Evolutionary conservation across 2,113 vertebrate species (phyloP).

Genomic region (Limanda limanda): DNA sequence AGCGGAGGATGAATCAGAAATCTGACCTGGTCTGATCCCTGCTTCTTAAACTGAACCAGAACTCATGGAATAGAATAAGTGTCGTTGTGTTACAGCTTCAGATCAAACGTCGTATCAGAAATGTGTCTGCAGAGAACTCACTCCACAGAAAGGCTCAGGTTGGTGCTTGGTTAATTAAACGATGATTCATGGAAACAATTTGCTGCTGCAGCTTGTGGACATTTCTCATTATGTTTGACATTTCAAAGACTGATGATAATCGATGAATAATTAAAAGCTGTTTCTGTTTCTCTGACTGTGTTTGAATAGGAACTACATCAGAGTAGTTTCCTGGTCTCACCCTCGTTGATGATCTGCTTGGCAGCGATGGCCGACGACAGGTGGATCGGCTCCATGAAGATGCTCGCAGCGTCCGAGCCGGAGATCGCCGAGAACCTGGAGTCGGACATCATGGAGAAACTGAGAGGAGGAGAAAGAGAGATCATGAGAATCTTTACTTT

Average conservation of each 20-base stretch:
- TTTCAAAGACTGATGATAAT: background rate
- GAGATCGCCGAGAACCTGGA: conserved; percentile 90
- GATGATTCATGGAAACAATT: too few relatives aligned
- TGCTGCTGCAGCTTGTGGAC: background rate
- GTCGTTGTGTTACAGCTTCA: too few relatives aligned
- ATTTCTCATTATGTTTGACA: background rate
- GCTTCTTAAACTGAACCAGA: too few relatives aligned
- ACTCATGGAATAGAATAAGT: too few relatives aligned
- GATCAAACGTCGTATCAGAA: too few relatives aligned
- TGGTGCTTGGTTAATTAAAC: too few relatives aligned
- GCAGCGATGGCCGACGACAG: conserved; percentile 92
- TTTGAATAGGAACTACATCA: too few relatives aligned
- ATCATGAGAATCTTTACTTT: too few relatives aligned
- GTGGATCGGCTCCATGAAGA: conserved; percentile 98
- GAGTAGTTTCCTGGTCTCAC: conserved; percentile 73
- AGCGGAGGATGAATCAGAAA: too few relatives aligned
- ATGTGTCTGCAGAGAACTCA: too few relatives aligned
- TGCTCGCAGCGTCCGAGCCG: conserved; percentile 91
- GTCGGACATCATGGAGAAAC: conserved; percentile 73
- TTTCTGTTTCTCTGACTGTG: background rate
- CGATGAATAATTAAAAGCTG: background rate
- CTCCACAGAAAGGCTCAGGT: too few relatives aligned
- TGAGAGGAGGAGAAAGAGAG: conserved; percentile 15
- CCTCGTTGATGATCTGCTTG: conserved; percentile 94
- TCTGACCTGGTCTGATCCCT: too few relatives aligned